A percentile compares a stretch with the other conserved stretches of the same genome.
These are phyloP conservation scores for Calliopum simillimum DNA, from an alignment of 2,888 invertebrate genomes.

Conservation along the genomic window DNA sequence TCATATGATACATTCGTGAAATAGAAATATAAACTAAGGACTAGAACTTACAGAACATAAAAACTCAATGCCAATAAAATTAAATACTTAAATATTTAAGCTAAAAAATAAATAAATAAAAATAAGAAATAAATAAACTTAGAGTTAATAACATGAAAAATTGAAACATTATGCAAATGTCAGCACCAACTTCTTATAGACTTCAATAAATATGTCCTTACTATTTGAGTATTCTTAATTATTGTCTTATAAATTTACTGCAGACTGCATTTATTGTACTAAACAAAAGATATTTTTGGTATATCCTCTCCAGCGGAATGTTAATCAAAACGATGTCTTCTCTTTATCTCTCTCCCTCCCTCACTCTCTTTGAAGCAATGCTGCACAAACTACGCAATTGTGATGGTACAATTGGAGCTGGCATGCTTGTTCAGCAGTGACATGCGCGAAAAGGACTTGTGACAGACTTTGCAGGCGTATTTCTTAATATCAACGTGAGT, in stretches of 20 bases:
- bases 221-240: conserved; percentile 30
- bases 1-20: conserved; percentile 38
- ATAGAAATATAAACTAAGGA: conserved; percentile 48
- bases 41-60: conserved; percentile 45
- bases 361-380: not conserved
- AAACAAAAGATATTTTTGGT: not conserved
- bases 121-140: conserved; percentile 32
- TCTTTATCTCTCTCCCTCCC: conserved; percentile 2
- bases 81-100: conserved; percentile 18
- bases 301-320: conserved; percentile 51
- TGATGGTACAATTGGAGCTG: conserved; percentile 63
- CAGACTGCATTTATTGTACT: not conserved
- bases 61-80: conserved; percentile 43
- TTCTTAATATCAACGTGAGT: conserved; percentile 66
- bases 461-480: conserved; percentile 63
- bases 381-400: conserved; percentile 56
- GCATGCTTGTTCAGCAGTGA: conserved; percentile 64
- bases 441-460: conserved; percentile 66
- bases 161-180: conserved; percentile 40
- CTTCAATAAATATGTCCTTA: conserved; percentile 40
- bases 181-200: conserved; percentile 44
- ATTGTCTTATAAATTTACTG: conserved; percentile 25
- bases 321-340: conserved; percentile 12
- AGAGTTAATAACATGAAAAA: conserved; percentile 14
- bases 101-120: conserved; percentile 28